phyloP scores from a whole-genome alignment of 2,888 invertebrate genomes.

The Drosophila sordidapex region DNA sequence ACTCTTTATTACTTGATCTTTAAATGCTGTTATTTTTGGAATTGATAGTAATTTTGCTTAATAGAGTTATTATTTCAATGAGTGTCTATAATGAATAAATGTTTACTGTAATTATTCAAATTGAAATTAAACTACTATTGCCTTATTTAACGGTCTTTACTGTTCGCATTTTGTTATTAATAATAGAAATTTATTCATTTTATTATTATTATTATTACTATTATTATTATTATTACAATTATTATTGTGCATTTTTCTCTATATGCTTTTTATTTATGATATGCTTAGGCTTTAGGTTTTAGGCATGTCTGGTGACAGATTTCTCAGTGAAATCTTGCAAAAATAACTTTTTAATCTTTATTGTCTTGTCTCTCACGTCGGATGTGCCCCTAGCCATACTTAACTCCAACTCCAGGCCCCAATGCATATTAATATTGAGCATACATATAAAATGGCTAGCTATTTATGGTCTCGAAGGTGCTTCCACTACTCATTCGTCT shows the following conservation, averaged over 20 bases:
- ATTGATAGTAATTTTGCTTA: slow-evolving; percentile 5
- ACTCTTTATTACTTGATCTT: background rate
- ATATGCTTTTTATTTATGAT: background rate
- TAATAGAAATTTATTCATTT: background rate
- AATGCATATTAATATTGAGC: slow-evolving; percentile 40
- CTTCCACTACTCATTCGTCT: slow-evolving; percentile 52
- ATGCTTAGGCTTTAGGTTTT: background rate
- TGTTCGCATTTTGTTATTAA: background rate
- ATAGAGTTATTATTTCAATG: slow-evolving; percentile 17
- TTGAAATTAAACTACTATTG: background rate
- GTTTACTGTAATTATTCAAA: background rate
- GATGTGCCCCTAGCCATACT: slow-evolving; percentile 21
- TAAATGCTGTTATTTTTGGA: slow-evolving; percentile 10
- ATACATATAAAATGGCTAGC: slow-evolving; percentile 25
- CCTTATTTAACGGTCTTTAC: background rate
- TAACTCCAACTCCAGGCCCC: slow-evolving; percentile 34
- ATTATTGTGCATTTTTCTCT: background rate
- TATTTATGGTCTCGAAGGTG: slow-evolving; percentile 38
- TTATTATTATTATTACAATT: background rate
- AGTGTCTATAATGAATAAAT: slow-evolving; percentile 5
- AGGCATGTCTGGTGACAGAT: slow-evolving; percentile 28
- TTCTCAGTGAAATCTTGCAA: slow-evolving; percentile 15
- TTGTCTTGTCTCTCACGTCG: slow-evolving; percentile 25
- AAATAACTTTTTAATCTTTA: slow-evolving; percentile 31
- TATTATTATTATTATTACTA: background rate